These are phyloP conservation scores for Margaritifera margaritifera DNA, from an alignment of 2,888 invertebrate species.

Conservation along the genomic window DNA sequence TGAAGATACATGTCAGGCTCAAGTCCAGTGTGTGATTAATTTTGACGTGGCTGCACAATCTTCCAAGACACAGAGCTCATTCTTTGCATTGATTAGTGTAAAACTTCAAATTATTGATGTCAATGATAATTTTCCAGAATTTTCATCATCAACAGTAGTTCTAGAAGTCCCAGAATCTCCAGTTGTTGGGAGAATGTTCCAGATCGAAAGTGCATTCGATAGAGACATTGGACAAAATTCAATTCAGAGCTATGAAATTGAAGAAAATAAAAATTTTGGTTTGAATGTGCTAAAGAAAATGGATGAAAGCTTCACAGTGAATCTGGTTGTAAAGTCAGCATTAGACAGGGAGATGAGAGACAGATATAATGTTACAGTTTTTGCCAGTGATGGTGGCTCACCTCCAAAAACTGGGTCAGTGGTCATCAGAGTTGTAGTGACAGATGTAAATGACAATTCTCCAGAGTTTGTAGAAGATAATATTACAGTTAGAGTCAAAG, in stretches of 20 bases:
- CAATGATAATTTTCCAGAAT: slow-evolving; percentile 41
- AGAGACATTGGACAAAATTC: slow-evolving; percentile 10
- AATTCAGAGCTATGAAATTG: slow-evolving; percentile 4
- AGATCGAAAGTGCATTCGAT: slow-evolving; percentile 8
- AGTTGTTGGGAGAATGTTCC: neutral
- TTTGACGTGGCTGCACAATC: slow-evolving; percentile 1
- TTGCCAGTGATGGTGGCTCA: slow-evolving; percentile 14
- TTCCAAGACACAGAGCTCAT: slow-evolving; percentile 2
- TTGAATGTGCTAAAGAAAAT: slow-evolving; percentile 2
- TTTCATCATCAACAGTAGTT: slow-evolving; percentile 9
- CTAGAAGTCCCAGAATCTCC: slow-evolving; percentile 5
- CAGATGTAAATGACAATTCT: slow-evolving; percentile 14
- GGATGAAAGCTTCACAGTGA: slow-evolving; percentile 15
- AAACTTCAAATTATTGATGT: slow-evolving; percentile 32
- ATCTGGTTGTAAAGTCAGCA: slow-evolving; percentile 9
- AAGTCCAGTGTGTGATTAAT: neutral
- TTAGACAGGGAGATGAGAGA: slow-evolving; percentile 24
- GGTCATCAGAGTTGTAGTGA: slow-evolving; percentile 3
- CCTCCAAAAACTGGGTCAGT: slow-evolving; percentile 2
- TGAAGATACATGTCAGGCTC: neutral
- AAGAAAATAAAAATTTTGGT: slow-evolving; percentile 3
- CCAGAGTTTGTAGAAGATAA: slow-evolving; percentile 8
- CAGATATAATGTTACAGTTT: slow-evolving; percentile 16
- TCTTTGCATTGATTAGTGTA: slow-evolving; percentile 35
- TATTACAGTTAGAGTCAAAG: slow-evolving; percentile 4